Evolutionary conservation across 35 echinoderm and acorn worm species (phyloP), one percentile per base, ranked within the genome.

Genomic region (Apostichopus japonicus): DNA sequence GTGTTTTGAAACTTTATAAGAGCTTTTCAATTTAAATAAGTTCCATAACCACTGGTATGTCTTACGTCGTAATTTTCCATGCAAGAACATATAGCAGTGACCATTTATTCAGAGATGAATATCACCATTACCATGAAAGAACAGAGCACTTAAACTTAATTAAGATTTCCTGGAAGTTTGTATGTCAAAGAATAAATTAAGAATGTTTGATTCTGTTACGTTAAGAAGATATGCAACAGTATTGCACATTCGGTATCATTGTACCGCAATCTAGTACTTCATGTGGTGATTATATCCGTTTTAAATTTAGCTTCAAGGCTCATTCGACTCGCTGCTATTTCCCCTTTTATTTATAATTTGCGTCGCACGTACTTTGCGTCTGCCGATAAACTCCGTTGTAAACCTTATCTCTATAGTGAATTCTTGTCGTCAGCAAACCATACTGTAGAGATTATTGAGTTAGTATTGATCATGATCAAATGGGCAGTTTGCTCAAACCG

Each of bases 401-500:
- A 23, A 21, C 5, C 71, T 23, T 44, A 44, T 23, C 71, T 75
- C 71, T 21, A 6, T 75, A 0, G 71, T 75, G 71, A 75, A n/a
- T 23, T 19, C 21, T 19, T 75, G 22, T 75, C 71, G 71, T 75
- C 71, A 75, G n/a, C 71, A 19, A 75, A 75, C 56, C 7, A 58
- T 10, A 23, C 54, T 84, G 23, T 15, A 84, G 16, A 22, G 55
- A 14, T 23, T 56, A 84, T 84, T 84, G 23, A 59, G 23, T 84
- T 84, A 55, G 80, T 27, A 83, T 83, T 83, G 80, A 83, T 83
- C 80, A 21, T 16, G 52, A 17, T 53, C 52, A 83, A 54, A 83
- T 83, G 80, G 80, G 52, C 80, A 83, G 80, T 83, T 80, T 83
- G 80, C 16, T 83, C 80, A 56, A 54, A 56, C 80, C 71, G 71